Conservation (phyloP, 1,140 invertebrate species). For the Neodiprion pinetum region DNA sequence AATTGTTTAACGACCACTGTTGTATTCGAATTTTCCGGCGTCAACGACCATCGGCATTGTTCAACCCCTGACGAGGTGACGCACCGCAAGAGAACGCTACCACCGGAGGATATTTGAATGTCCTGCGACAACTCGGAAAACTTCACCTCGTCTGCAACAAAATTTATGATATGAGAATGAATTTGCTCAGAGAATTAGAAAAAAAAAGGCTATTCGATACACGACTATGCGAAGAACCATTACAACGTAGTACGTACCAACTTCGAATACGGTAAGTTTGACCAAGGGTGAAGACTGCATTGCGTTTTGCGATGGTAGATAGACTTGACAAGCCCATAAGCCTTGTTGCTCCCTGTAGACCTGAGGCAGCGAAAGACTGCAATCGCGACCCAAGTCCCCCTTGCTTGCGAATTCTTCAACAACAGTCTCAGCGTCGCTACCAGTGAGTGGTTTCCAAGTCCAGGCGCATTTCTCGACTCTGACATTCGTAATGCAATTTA, state of each 20-base stretch:
- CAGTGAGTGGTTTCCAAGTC: slow-evolving; percentile 47
- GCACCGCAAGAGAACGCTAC: slow-evolving; percentile 52
- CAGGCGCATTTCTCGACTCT: slow-evolving; percentile 56
- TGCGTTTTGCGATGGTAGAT: slow-evolving; percentile 42
- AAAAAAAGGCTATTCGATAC: no score
- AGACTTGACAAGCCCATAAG: slow-evolving; percentile 54
- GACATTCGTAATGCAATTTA: slow-evolving; percentile 53
- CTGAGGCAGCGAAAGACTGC: slow-evolving; percentile 46
- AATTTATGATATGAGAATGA: background rate
- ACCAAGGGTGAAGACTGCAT: slow-evolving; percentile 39
- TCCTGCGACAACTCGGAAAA: slow-evolving; percentile 58
- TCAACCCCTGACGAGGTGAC: slow-evolving; percentile 52
- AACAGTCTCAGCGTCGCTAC: slow-evolving; percentile 39
- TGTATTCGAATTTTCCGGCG: slow-evolving; percentile 53
- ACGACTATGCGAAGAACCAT: no score
- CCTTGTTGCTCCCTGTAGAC: slow-evolving; percentile 51
- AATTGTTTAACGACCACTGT: slow-evolving; percentile 59
- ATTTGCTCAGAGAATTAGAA: no score
- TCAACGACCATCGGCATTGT: slow-evolving; percentile 58
- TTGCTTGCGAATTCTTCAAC: slow-evolving; percentile 51
- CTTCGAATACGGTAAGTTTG: slow-evolving; percentile 51
- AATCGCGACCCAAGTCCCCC: slow-evolving; percentile 53
- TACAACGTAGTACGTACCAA: slow-evolving; percentile 39
- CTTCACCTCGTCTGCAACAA: slow-evolving; percentile 46
- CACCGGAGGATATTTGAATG: slow-evolving; percentile 56